Evolutionary conservation across 2,888 invertebrate genomes (phyloP), one percentile per base, ranked within the genome.

Genomic region (Drosophila helvetica): DNA sequence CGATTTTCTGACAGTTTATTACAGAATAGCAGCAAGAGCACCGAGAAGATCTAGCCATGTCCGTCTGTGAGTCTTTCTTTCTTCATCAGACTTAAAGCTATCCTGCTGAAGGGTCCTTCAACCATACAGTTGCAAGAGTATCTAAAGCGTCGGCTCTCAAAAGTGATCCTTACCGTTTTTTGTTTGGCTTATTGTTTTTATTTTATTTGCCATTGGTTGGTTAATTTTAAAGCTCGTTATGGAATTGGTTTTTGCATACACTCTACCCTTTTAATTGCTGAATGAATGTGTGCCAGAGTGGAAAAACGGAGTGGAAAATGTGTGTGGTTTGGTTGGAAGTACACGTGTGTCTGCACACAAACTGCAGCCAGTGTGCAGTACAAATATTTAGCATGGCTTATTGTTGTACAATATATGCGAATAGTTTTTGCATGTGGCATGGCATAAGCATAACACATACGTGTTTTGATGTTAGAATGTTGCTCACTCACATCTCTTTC

Each of bases 241-340:
- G 55, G 55, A 70, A 79, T 67, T 61, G 64, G 54, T 62, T 64
- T 75, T 74, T 74, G 66, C 70, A 78, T 86, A 58, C 61, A 60
- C 53, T 77, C 74, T 67, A 60, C 62, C 69, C 55, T 75, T 82
- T 70, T 72, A 88, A 83, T 77, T 74, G 77, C 64, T 71, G 72
- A 69, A 66, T 60, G 55, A 57, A 67, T 75, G 46, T 73, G 27
- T 50, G 68, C 50, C 60, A 58, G 54, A 43, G 61, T 25, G 27
- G 52, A 45, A 47, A 43, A 47, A 30, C 30, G 5, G 22, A 22
- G 22, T 22, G 22, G 12, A 42, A 66, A 67, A 45, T 33, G 30
- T 48, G 47, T 30, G 38, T 33, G 48, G 22, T 50, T 25, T 25
- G 66, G 33, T 25, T 62, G 61, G 10, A 42, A 42, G 38, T 27